phyloP scores from a whole-genome alignment of 2,113 vertebrate species.

The Ariopsis seemanni region DNA sequence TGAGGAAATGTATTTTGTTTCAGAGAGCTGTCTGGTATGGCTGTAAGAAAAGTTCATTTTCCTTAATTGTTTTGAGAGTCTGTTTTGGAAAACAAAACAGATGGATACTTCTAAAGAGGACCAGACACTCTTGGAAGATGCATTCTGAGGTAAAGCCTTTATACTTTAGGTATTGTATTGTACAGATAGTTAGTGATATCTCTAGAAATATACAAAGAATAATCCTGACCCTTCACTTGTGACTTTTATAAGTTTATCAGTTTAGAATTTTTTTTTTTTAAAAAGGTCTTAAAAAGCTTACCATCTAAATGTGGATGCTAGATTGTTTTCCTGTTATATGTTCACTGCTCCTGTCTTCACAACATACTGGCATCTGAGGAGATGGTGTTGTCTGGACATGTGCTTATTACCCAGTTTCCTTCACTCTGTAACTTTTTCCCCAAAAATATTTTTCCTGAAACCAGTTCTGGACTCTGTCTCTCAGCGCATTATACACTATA shows the following conservation, averaged over 20 bases:
- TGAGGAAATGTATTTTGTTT: neutral
- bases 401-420: neutral
- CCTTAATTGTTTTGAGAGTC: neutral
- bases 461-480: neutral
- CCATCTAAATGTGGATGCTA: neutral
- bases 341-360: neutral
- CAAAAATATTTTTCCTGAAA: neutral
- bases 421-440: neutral
- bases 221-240: neutral
- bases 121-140: neutral
- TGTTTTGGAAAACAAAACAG: neutral
- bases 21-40: neutral
- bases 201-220: neutral
- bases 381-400: too few relatives aligned
- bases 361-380: neutral
- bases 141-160: neutral
- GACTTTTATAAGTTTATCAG: neutral
- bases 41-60: neutral
- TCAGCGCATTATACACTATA: neutral
- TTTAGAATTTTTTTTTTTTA: neutral
- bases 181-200: neutral
- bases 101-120: neutral
- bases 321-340: neutral
- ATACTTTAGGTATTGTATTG: neutral
- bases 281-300: neutral